phyloP scores from a whole-genome alignment of 2,888 invertebrate genomes.

The Diarsia brunnea region DNA sequence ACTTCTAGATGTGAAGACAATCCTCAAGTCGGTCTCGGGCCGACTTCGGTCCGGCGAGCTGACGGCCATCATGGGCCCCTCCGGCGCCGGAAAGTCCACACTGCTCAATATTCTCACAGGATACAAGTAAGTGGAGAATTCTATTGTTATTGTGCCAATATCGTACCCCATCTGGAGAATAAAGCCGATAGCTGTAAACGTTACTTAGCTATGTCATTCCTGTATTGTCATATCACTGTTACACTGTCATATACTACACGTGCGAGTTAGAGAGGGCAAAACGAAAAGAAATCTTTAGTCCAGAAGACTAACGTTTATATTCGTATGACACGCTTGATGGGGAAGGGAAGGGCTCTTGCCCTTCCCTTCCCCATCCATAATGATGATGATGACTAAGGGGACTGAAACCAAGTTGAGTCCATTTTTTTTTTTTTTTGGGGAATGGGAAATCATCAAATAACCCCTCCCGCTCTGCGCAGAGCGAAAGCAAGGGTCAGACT shows the following conservation, averaged over 20 bases:
- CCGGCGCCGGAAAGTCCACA: conserved; percentile 98
- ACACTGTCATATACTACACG: neutral
- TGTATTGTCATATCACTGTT: too few relatives aligned
- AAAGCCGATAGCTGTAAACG: neutral
- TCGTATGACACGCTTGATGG: neutral
- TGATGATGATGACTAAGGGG: neutral
- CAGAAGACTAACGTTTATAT: neutral
- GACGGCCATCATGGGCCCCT: conserved; percentile 99
- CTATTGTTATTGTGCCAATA: conserved; percentile 34
- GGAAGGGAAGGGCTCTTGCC: neutral
- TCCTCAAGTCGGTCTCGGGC: conserved; percentile 97
- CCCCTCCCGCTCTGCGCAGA: too few relatives aligned
- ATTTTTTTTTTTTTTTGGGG: too few relatives aligned
- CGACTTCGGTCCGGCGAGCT: conserved; percentile 96
- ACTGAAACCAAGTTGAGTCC: neutral
- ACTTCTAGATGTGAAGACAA: conserved; percentile 95
- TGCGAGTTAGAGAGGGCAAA: neutral
- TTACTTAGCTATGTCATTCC: neutral
- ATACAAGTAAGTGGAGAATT: conserved; percentile 94
- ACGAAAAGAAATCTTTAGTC: too few relatives aligned
- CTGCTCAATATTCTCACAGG: conserved; percentile 98
- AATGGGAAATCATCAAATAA: too few relatives aligned
- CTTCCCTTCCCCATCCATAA: too few relatives aligned
- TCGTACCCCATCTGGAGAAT: neutral
- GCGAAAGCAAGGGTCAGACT: too few relatives aligned